Conservation (phyloP, 2,113 vertebrate genomes). For the Oenanthe oenanthe region DNA sequence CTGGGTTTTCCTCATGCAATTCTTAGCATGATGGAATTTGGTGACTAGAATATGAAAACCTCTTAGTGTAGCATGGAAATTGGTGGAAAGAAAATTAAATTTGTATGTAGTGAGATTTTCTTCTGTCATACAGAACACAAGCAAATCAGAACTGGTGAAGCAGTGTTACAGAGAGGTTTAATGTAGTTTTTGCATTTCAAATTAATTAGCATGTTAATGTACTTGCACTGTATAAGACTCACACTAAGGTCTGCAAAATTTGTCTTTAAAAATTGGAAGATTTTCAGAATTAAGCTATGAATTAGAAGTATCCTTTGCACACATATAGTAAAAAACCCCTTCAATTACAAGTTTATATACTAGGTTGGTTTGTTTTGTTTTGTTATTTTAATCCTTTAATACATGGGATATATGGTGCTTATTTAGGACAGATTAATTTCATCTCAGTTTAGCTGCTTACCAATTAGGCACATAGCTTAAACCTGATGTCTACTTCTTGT, state of each 20-base stretch:
- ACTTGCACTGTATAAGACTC: neutral
- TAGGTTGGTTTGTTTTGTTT: neutral
- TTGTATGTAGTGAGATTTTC: neutral
- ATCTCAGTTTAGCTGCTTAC: neutral
- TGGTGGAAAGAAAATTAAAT: neutral
- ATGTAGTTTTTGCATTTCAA: neutral
- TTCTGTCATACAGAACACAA: neutral
- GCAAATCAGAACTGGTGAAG: neutral
- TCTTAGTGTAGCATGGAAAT: neutral
- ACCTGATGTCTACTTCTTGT: neutral
- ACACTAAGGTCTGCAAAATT: neutral
- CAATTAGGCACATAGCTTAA: neutral
- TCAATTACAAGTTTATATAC: neutral
- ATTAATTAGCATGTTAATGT: neutral
- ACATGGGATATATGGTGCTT: neutral
- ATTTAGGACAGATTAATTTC: neutral
- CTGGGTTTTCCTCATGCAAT: neutral
- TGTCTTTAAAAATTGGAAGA: neutral
- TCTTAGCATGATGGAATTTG: neutral
- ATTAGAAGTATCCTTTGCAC: neutral
- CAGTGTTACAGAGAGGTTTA: neutral
- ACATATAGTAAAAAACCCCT: neutral
- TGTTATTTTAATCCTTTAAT: neutral
- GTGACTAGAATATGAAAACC: neutral
- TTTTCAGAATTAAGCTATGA: neutral